Evolutionary conservation across 1,140 invertebrate genomes (phyloP), one percentile per base, ranked within the genome.

Genomic region (Hypsibius dujardini): DNA sequence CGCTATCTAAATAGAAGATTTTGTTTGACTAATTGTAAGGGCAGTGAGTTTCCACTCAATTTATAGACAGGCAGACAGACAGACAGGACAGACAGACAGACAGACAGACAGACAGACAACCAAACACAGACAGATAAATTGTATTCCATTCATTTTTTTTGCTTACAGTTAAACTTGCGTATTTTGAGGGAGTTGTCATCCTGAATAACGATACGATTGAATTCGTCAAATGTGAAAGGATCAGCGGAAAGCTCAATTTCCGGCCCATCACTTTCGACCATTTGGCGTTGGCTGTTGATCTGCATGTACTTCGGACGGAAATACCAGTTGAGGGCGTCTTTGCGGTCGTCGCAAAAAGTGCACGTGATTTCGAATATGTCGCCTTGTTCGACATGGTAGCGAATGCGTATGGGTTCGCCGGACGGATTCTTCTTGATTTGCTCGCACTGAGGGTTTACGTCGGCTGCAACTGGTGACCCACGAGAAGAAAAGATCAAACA

Each of bases 141-240:
- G 28, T 28, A 28, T 28, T 28, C 28, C 28, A 28, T 28, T 28
- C 28, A 28, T 28, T 28, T 7, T 56, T 12, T 56, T 56, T 56
- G n/a, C 62, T 67, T 3, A 67, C 62, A 12, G 42, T 42, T 67
- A 42, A 67, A 42, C 3, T 67, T 67, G 3, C 62, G 62, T 7
- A 67, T 67, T 3, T 15, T 42, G 45, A 67, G 62, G 12, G 12
- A 15, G 42, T 67, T 67, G 12, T 42, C 42, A 3, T 12, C 45
- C 7, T 67, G 12, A 7, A 67, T 42, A 42, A 15, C 12, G 62
- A 67, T 45, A 7, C 62, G 12, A 42, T 67, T 67, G 62, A 67
- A 67, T 42, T 67, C 62, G 62, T 67, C 62, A 42, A 67, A 67
- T 3, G 62, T 67, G 62, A 67, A 67, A 15, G 62, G 62, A 42